Base-by-base conservation (phyloP, 2,113 vertebrate species). In the Vidua chalybeata region DNA sequence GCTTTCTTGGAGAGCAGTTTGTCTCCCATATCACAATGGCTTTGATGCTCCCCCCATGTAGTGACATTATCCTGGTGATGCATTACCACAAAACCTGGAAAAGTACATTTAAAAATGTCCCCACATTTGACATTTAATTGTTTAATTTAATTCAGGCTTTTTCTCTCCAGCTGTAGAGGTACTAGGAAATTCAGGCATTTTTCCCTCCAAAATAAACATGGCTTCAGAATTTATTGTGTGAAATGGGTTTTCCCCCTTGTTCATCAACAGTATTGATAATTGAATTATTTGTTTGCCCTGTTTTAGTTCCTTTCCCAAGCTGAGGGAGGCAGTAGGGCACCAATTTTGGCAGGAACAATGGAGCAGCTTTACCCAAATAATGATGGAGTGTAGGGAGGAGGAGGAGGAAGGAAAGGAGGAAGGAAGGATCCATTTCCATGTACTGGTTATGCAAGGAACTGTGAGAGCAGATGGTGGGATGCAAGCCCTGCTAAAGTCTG, bases 301-400 rank as follows among this genome's bases (percentile, higher is more conserved):
- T 24, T 89, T 66, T 83, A 55, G 39, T 95, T 95, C 86, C 71
- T 67, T 87, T 89, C 84, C 93, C 74, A n/a, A 77, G 78, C 93
- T 94, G 89, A 92, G 67, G 94, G 95, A 94, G 95, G 95, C 95
- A 95, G 91, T 82, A 95, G 81, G 93, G 67, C 51, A 33, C 81
- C 43, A 27, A 3, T 77, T 89, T 90, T 84, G 77, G 49, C 62
- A 68, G 45, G 39, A 81, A 39, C 79, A 75, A 79, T 84, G 55
- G 80, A 83, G 45, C 41, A 83, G 37, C 87, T 87, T 87, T 89
- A 55, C 45, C 74, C 84, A 87, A 46, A 46, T 31, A 31, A 24
- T 6, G 58, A 41, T 87, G 26, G 79, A 16, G 67, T 48, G 52
- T 6, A 5, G n/a, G 71, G 78, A 87, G 58, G 64, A 89, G 84